Conservation (phyloP, 1,140 invertebrate genomes). For the Coenobita brevimanus region DNA sequence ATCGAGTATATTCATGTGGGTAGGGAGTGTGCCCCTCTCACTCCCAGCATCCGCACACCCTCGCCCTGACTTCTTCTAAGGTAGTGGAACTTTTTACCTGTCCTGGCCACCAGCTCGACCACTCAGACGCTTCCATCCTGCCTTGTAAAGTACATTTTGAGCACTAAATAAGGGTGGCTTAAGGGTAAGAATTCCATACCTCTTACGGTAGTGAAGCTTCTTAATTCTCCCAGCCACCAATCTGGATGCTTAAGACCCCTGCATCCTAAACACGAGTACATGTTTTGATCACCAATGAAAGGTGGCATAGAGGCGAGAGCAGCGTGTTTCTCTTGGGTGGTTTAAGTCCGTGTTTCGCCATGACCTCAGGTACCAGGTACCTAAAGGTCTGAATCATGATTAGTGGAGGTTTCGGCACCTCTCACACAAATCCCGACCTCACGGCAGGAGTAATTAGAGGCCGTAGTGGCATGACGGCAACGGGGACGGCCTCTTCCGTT, state of each 20-base stretch:
- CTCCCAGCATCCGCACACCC: background rate
- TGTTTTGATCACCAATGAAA: background rate
- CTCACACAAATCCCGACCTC: background rate
- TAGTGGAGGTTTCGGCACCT: conserved; percentile 2
- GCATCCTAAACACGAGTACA: background rate
- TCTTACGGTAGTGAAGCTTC: no score
- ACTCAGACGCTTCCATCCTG: background rate
- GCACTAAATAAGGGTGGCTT: no score
- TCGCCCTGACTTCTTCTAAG: conserved; percentile 37
- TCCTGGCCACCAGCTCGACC: conserved; percentile 1
- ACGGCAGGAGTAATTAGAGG: background rate
- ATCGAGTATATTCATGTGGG: no score
- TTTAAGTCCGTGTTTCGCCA: background rate
- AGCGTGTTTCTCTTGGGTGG: background rate
- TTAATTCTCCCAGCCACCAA: no score
- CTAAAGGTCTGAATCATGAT: conserved; percentile 54
- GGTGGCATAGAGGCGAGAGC: background rate
- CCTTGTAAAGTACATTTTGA: no score
- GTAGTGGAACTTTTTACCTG: conserved; percentile 42
- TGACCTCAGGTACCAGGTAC: conserved; percentile 52
- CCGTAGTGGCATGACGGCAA: background rate
- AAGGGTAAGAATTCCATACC: no score
- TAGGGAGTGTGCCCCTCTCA: background rate
- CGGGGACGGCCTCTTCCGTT: conserved; percentile 29
- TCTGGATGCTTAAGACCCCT: no score